These are phyloP conservation scores for Drosophila picticornis DNA, from an alignment of 2,888 invertebrate species.

Conservation along the genomic window DNA sequence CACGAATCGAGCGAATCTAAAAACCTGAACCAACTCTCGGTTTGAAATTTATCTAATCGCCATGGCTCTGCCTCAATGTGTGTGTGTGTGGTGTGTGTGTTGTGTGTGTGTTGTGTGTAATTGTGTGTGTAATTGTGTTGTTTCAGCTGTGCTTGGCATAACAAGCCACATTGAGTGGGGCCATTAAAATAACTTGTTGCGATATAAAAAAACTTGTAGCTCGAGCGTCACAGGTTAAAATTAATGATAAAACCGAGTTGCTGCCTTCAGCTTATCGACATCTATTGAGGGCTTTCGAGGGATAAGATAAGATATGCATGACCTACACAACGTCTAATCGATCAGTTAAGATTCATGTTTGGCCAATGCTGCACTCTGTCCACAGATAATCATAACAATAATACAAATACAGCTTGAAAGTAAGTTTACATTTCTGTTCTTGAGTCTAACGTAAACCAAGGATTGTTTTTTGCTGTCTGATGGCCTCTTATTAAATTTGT, in stretches of 20 bases:
- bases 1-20: not conserved
- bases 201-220: conserved; percentile 28
- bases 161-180: conserved; percentile 25
- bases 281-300: conserved; percentile 12
- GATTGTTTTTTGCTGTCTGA: not conserved
- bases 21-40: conserved; percentile 9
- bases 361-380: not conserved
- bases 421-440: not conserved
- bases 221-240: conserved; percentile 18
- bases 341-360: not conserved
- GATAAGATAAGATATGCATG: conserved; percentile 49
- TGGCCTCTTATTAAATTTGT: not conserved
- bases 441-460: not conserved
- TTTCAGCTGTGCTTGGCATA: conserved; percentile 44
- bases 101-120: conserved; percentile 9
- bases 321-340: conserved; percentile 43
- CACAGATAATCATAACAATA: not conserved
- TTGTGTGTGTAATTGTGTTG: conserved; percentile 21
- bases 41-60: conserved; percentile 23
- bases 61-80: not conserved
- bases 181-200: conserved; percentile 28
- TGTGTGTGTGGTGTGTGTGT: not conserved
- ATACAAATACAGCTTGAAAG: not conserved
- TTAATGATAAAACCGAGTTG: conserved; percentile 8
- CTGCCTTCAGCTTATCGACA: conserved; percentile 35